Conservation (phyloP, 2,797 vertebrate genomes). For the Nyctalus aviator region DNA sequence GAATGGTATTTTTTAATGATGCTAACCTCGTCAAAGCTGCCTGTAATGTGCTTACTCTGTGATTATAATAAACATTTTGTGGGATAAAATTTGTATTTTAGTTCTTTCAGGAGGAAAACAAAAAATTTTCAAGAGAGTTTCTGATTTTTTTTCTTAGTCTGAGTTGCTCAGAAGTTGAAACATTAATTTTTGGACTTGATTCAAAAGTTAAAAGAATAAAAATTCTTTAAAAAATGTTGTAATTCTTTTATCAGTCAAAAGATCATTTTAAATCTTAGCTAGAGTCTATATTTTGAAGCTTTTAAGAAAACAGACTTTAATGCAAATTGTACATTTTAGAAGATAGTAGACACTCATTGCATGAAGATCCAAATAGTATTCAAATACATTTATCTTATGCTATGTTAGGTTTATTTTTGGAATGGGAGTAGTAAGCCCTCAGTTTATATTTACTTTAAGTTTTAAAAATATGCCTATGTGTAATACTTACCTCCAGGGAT, state of each 20-base stretch:
- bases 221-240: background rate
- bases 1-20: conserved; percentile 42
- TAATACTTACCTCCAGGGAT: background rate
- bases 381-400: background rate
- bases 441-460: conserved; percentile 42
- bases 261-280: conserved; percentile 23
- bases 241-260: conserved; percentile 38
- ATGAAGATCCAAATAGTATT: background rate
- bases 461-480: background rate
- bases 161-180: conserved; percentile 14
- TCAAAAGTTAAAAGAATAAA: conserved; percentile 50
- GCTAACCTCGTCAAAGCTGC: background rate
- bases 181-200: background rate
- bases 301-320: conserved; percentile 39
- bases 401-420: conserved; percentile 13
- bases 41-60: conserved; percentile 62
- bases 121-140: conserved; percentile 63
- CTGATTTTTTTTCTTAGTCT: conserved; percentile 57
- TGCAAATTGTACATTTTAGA: conserved; percentile 37
- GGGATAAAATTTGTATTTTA: conserved; percentile 73
- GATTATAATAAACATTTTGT: conserved; percentile 73
- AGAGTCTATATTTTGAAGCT: conserved; percentile 33
- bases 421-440: background rate
- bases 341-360: background rate
- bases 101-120: conserved; percentile 76